Evolutionary conservation across 2,888 invertebrate genomes (phyloP).

Genomic region (Heterodera filipjevi): DNA sequence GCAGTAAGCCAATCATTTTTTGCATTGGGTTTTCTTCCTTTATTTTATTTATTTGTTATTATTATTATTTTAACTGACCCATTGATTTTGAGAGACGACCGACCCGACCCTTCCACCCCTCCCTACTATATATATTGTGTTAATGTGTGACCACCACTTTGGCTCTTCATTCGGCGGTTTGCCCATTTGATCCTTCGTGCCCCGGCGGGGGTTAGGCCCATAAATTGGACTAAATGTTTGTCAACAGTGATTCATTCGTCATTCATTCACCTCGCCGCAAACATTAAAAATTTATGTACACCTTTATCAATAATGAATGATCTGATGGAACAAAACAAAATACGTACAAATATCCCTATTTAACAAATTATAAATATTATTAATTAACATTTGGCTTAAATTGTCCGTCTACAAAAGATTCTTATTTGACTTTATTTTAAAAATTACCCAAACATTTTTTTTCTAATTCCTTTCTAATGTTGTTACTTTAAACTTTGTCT

Average conservation of each 20-base stretch:
- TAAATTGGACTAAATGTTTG: conserved; percentile 3
- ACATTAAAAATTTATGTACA: background rate
- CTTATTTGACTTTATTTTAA: no score
- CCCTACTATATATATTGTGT: no score
- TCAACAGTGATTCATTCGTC: background rate
- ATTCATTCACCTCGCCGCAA: background rate
- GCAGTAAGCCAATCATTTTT: no score
- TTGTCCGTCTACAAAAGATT: no score
- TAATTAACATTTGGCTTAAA: no score
- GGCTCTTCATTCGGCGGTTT: background rate
- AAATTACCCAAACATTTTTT: background rate
- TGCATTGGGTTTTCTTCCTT: no score
- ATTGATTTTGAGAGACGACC: no score
- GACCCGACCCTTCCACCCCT: no score
- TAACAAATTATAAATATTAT: no score
- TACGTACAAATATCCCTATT: background rate
- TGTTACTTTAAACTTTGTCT: background rate
- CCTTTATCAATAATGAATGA: background rate
- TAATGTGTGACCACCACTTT: background rate
- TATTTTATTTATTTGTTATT: no score
- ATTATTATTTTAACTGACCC: no score
- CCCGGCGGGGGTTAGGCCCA: no score
- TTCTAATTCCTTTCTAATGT: background rate
- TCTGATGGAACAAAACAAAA: background rate
- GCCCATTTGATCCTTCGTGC: background rate